A percentile compares a stretch with the other conserved stretches of the same genome.
phyloP scores from a whole-genome alignment of 2,888 invertebrate genomes.

The Scaptomyza flava region DNA sequence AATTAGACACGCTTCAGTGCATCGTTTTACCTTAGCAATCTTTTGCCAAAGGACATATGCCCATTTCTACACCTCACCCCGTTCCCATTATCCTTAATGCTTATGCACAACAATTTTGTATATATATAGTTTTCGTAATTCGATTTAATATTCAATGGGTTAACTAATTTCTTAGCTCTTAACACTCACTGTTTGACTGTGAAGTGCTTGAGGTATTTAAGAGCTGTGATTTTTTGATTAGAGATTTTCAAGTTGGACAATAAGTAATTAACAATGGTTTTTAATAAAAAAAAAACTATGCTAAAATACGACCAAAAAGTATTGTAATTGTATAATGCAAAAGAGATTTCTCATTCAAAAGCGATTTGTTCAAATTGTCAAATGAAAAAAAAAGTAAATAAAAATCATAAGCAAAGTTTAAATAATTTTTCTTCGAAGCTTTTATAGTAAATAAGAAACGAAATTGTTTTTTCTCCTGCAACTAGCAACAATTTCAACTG shows the following conservation, averaged over 20 bases:
- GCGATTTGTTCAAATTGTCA: too few relatives aligned
- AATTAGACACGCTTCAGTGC: slow-evolving; percentile 61
- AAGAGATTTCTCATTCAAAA: too few relatives aligned
- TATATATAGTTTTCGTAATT: slow-evolving; percentile 28
- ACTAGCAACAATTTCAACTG: too few relatives aligned
- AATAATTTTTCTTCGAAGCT: too few relatives aligned
- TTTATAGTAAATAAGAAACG: too few relatives aligned
- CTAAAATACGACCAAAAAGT: too few relatives aligned
- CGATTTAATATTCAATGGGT: slow-evolving; percentile 30
- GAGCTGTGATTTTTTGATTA: background rate
- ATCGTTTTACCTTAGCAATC: slow-evolving; percentile 2
- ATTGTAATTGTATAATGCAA: too few relatives aligned
- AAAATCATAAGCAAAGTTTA: too few relatives aligned
- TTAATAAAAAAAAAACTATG: background rate
- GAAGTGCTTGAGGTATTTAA: background rate
- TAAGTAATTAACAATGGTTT: background rate
- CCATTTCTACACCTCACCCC: background rate
- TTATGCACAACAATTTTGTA: background rate
- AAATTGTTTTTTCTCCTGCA: too few relatives aligned
- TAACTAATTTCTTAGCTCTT: slow-evolving; percentile 26
- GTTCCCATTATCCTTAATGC: background rate
- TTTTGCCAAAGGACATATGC: background rate
- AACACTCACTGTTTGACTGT: background rate
- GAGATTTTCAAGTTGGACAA: background rate
- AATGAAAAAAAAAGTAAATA: too few relatives aligned